Conservation (phyloP, 2,888 invertebrate genomes). For the Mayetiola destructor region DNA sequence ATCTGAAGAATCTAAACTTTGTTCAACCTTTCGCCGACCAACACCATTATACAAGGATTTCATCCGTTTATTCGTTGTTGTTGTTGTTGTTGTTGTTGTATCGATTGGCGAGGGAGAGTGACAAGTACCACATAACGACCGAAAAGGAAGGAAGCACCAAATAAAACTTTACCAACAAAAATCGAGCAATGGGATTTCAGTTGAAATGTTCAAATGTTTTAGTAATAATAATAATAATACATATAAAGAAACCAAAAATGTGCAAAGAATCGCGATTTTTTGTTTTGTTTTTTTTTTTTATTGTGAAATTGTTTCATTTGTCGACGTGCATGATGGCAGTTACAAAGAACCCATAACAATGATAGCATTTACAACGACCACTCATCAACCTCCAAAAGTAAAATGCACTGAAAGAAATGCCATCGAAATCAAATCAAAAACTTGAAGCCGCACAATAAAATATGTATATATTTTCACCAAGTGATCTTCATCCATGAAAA, state of each 20-base stretch:
- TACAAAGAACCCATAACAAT: neutral
- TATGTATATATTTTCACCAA: neutral
- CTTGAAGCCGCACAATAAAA: neutral
- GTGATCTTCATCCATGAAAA: neutral
- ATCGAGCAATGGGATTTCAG: too few species aligned
- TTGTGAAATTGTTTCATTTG: neutral
- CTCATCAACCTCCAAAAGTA: neutral
- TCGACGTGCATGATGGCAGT: neutral
- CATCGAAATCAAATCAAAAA: neutral
- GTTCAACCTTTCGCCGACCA: too few species aligned
- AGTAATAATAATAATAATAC: too few species aligned
- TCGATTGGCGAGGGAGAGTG: neutral
- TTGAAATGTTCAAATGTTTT: too few species aligned
- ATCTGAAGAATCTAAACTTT: too few species aligned
- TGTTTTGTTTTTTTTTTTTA: neutral
- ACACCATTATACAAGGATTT: too few species aligned
- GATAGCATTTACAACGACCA: neutral
- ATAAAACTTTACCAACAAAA: neutral
- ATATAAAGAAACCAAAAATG: constrained; percentile 1
- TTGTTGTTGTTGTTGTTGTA: too few species aligned
- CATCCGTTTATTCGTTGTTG: too few species aligned
- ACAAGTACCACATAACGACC: neutral
- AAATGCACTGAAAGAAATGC: neutral
- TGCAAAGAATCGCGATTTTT: constrained; percentile 4
- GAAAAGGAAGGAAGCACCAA: neutral